Evolutionary conservation across 2,113 vertebrate genomes (phyloP).

Genomic region (Thalassarche chlororhynchos): DNA sequence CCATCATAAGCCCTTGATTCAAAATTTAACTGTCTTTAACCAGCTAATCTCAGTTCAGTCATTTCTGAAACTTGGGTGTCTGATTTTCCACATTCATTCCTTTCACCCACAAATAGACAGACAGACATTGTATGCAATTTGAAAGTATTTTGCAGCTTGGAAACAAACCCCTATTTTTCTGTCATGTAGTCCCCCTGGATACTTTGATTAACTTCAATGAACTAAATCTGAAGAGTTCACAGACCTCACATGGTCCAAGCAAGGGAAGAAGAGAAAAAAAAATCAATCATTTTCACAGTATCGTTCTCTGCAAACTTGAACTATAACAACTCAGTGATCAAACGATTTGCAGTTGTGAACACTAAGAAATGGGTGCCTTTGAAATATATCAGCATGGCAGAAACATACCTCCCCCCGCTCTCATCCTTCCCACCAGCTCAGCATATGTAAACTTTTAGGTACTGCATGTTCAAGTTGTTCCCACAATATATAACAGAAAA

Average conservation of each 20-base stretch:
- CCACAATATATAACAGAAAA: neutral
- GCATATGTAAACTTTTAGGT: conserved; percentile 4
- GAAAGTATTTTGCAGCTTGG: neutral
- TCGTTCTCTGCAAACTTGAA: neutral
- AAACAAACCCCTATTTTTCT: neutral
- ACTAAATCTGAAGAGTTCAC: neutral
- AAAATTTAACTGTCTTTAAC: neutral
- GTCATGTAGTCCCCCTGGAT: neutral
- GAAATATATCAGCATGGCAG: neutral
- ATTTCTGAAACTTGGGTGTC: neutral
- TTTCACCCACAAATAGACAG: neutral
- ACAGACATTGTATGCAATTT: neutral
- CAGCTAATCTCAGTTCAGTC: neutral
- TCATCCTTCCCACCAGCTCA: neutral
- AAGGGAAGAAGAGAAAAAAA: neutral
- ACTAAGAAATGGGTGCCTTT: neutral
- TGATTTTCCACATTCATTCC: neutral
- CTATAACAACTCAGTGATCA: neutral
- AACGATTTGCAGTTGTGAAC: conserved; percentile 14
- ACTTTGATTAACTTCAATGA: neutral
- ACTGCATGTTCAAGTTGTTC: conserved; percentile 5
- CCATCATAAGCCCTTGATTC: neutral
- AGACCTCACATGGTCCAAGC: neutral
- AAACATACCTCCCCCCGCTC: neutral
- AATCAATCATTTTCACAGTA: neutral